phyloP scores from a whole-genome alignment of 2,888 invertebrate genomes.

The Acanthosepion lycidas region DNA sequence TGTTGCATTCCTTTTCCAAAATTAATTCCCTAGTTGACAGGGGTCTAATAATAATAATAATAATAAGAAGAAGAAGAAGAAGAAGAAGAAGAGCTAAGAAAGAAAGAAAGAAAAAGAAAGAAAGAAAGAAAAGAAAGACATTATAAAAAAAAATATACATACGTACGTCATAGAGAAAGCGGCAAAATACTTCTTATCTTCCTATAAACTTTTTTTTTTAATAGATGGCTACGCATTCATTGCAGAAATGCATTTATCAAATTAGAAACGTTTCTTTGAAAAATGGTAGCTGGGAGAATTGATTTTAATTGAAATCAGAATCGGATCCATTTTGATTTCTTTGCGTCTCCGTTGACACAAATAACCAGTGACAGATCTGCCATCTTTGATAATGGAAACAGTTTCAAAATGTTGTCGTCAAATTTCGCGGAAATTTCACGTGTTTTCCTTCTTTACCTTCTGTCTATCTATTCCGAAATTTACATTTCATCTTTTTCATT shows the following conservation, averaged over 20 bases:
- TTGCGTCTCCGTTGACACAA: not conserved
- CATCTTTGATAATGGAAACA: not conserved
- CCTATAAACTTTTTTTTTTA: too few species aligned
- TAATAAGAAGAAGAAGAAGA: too few species aligned
- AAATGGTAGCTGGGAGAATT: not conserved
- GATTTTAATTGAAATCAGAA: conserved; percentile 1
- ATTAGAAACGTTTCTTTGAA: not conserved
- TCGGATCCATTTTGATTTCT: not conserved
- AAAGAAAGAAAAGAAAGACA: too few species aligned
- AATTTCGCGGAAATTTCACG: not conserved
- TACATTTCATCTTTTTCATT: not conserved
- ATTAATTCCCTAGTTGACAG: too few species aligned
- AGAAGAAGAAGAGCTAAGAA: too few species aligned
- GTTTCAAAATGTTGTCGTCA: not conserved
- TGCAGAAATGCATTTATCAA: not conserved
- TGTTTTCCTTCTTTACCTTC: not conserved
- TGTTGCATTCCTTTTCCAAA: too few species aligned
- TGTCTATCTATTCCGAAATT: not conserved
- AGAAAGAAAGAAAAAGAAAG: too few species aligned
- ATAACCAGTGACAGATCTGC: not conserved
- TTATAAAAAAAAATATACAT: too few species aligned
- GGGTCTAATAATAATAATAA: too few species aligned
- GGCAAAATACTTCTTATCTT: too few species aligned
- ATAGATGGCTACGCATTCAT: not conserved
- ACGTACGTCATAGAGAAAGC: too few species aligned